Evolutionary conservation across 2,888 invertebrate genomes (phyloP), one percentile per base, ranked within the genome.

Genomic region (Colletes collaris): DNA sequence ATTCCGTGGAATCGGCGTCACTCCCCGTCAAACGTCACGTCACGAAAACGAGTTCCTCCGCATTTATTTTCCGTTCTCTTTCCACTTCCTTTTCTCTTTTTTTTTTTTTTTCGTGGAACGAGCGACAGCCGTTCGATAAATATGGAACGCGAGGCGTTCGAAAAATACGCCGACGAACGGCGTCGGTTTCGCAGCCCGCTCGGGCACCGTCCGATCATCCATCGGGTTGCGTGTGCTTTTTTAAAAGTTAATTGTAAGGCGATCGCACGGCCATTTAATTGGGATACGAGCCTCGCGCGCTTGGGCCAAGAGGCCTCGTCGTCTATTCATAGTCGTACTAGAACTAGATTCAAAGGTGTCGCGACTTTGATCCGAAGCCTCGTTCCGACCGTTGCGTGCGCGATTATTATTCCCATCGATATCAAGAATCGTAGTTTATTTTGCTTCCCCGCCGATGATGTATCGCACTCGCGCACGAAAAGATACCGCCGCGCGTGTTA

Each of bases 281-380:
- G 84, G 87, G 86, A 86, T 88, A 70, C 83, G 78, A 85, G 77
- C 74, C 73, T 80, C 84, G 83, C 83, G 76, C 82, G 88, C 84
- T 88, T 88, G 89, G 90, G 91, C 89, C 91, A 91, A 91, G 88
- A 90, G 89, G 90, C 88, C 89, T 90, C 89, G 87, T 87, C 85
- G 87, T 88, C 92, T 92, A 92, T 92, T 92, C 90, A 91, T 92
- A 91, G 91, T 87, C 89, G 91, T 92, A 91, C 91, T 91, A 92
- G 92, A 92, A 92, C 91, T 92, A 91, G 89, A 91, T 91, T 92
- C 88, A 86, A 86, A 83, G 84, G 86, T 86, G 87, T 86, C 87
- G 86, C 89, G 90, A 90, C 90, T 92, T 90, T 91, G 90, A 92
- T 91, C 90, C 89, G 86, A 88, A 90, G 89, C 88, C 90, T 89